Conservation (phyloP, 1,140 invertebrate genomes). For the Rhopalosiphum maidis region DNA sequence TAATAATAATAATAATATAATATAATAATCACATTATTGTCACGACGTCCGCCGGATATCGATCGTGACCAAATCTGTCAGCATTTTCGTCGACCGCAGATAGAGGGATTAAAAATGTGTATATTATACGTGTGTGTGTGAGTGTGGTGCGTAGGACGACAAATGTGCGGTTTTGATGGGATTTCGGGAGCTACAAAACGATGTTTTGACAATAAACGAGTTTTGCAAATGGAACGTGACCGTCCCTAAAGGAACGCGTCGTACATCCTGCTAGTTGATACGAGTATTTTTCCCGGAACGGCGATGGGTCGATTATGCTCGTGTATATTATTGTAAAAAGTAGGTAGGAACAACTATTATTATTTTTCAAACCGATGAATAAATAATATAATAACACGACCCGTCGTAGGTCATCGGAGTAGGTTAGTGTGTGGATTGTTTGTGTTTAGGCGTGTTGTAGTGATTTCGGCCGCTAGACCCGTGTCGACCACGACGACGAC, state of each 20-base stretch:
- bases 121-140: not conserved
- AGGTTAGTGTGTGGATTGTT: not conserved
- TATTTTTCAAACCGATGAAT: not conserved
- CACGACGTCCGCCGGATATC: conserved; percentile 38
- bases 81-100: not conserved
- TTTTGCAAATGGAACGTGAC: conserved; percentile 23
- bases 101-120: not conserved
- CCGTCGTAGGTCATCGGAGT: not conserved
- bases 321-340: not conserved
- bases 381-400: not conserved
- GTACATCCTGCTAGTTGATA: not conserved
- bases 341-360: not conserved
- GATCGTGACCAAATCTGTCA: conserved; percentile 41
- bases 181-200: conserved; percentile 45
- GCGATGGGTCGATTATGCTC: not conserved
- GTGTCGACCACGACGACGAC: not conserved
- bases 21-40: not conserved
- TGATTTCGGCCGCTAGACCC: not conserved
- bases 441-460: not conserved
- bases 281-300: not conserved
- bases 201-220: conserved; percentile 53
- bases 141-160: not conserved
- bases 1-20: not conserved
- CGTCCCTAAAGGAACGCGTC: conserved; percentile 28
- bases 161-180: conserved; percentile 15